Evolutionary conservation across 2,888 invertebrate species (phyloP).

Genomic region (Lasioglossum villosulum): DNA sequence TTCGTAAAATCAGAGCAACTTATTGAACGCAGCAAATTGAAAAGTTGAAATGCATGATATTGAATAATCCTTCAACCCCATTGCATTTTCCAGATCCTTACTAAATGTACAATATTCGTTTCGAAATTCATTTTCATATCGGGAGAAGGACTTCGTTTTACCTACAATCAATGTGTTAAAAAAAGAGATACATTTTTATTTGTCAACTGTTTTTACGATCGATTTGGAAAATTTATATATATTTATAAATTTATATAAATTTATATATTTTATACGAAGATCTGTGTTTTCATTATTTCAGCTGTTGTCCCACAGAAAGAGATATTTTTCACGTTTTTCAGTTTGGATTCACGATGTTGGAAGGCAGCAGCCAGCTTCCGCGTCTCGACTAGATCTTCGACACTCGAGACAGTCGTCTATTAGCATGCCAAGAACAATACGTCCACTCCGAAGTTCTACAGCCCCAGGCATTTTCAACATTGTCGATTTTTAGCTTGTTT

Average conservation of each 20-base stretch:
- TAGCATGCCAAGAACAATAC: conserved; percentile 28
- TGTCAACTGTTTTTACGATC: too few relatives aligned
- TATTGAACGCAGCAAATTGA: background rate
- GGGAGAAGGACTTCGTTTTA: background rate
- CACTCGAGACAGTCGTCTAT: conserved; percentile 22
- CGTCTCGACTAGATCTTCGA: conserved; percentile 4
- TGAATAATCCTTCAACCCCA: background rate
- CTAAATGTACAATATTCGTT: background rate
- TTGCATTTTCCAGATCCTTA: background rate
- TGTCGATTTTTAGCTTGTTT: conserved; percentile 5
- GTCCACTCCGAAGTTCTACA: conserved; percentile 25
- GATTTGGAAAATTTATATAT: too few relatives aligned
- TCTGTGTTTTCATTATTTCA: background rate
- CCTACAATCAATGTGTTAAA: background rate
- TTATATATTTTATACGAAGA: too few relatives aligned
- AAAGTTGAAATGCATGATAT: background rate
- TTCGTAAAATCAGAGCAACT: background rate
- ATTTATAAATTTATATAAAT: too few relatives aligned
- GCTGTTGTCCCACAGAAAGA: background rate
- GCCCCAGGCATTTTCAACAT: background rate
- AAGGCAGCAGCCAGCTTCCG: background rate
- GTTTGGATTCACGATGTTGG: background rate
- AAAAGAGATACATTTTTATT: too few relatives aligned
- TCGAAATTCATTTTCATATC: background rate
- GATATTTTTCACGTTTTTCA: background rate